A percentile compares a stretch with the other conserved stretches of the same genome.
Conservation (phyloP, 2,797 vertebrate genomes). For the Coilia nasus region DNA sequence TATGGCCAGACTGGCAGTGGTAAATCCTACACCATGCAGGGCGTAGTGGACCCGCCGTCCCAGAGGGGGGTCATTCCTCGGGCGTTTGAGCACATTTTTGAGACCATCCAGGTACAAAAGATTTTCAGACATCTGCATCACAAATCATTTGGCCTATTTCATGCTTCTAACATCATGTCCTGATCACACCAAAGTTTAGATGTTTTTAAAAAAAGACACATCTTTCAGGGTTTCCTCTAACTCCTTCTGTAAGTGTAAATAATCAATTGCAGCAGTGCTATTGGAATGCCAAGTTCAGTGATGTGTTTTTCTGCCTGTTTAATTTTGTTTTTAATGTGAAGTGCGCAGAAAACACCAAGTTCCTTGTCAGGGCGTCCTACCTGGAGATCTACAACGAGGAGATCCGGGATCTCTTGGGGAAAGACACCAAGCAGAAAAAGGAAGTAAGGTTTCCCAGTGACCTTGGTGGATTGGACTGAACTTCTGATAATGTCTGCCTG, state of each 20-base stretch:
- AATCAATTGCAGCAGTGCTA: background rate
- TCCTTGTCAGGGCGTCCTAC: constrained; percentile 87
- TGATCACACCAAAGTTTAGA: background rate
- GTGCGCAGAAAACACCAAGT: constrained; percentile 89
- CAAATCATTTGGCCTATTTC: background rate
- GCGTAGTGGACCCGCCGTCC: constrained; percentile 71
- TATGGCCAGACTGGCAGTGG: constrained; percentile 92
- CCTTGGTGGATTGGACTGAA: background rate
- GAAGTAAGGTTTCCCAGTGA: constrained; percentile 74
- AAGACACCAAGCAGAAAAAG: constrained; percentile 86
- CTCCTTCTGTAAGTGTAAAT: background rate
- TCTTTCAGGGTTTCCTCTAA: too few relatives aligned
- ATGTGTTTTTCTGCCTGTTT: background rate
- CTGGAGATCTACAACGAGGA: constrained; percentile 93
- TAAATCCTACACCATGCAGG: constrained; percentile 94
- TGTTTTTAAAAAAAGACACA: too few relatives aligned
- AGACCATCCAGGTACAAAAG: constrained; percentile 77
- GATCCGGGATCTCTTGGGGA: constrained; percentile 83
- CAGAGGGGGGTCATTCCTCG: constrained; percentile 87
- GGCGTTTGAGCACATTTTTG: constrained; percentile 89
- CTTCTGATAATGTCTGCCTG: background rate
- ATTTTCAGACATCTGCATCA: background rate
- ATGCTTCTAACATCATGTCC: background rate
- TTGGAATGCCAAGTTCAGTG: background rate
- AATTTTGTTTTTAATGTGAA: constrained; percentile 45